Conservation (phyloP, 2,888 invertebrate species). For the Idaea biselata region DNA sequence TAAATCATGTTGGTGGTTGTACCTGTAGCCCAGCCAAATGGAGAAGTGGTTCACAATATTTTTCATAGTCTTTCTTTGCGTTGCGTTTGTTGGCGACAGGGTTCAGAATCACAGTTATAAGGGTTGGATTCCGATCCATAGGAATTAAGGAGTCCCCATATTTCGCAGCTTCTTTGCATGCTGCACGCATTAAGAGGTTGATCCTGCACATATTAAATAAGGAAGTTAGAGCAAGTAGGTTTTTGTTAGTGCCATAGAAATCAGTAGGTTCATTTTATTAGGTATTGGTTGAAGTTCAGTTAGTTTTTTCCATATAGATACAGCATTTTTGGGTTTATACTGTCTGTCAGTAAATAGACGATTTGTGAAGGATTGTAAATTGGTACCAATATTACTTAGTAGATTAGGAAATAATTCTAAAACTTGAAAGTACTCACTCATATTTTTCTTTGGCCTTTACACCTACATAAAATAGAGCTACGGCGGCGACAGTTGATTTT, state of each 20-base stretch:
- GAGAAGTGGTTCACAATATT: constrained; percentile 95
- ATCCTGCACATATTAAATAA: constrained; percentile 80
- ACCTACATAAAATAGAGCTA: constrained; percentile 85
- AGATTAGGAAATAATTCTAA: neutral
- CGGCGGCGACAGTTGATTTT: constrained; percentile 87
- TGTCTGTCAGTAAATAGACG: neutral
- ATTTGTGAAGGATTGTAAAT: neutral
- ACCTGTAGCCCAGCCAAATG: constrained; percentile 91
- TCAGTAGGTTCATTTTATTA: no score
- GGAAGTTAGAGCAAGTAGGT: neutral
- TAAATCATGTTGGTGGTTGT: neutral
- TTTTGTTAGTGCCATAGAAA: neutral
- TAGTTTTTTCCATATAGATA: neutral
- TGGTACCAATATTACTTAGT: neutral
- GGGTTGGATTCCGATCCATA: constrained; percentile 82
- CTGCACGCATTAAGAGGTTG: constrained; percentile 87
- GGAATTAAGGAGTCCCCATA: constrained; percentile 85
- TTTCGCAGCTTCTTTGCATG: constrained; percentile 87
- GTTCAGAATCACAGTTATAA: constrained; percentile 93
- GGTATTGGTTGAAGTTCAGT: neutral
- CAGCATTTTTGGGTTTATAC: neutral
- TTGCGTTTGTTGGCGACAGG: constrained; percentile 92
- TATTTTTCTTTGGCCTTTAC: constrained; percentile 85
- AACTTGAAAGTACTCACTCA: constrained; percentile 81
- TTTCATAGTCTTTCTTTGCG: constrained; percentile 86